Percentiles rank a stretch among this genome's conserved stretches.
Conservation (phyloP, 1,140 invertebrate genomes). For the Drosophila dunni region DNA sequence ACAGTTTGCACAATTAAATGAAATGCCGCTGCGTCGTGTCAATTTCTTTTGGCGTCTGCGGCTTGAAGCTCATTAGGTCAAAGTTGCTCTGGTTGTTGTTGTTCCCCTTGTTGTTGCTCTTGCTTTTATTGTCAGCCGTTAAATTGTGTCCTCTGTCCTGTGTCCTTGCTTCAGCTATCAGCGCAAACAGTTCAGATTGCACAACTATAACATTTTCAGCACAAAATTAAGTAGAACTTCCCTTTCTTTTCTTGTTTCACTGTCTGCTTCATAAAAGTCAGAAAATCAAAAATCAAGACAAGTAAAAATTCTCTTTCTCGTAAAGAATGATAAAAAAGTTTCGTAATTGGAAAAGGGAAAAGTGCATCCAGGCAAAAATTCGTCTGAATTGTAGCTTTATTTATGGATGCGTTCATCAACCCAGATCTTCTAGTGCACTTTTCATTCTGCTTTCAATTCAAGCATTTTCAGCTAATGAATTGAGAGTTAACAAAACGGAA, state of each 20-base stretch:
- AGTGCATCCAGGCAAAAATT: slow-evolving; percentile 49
- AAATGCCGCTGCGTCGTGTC: slow-evolving; percentile 53
- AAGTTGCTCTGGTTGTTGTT: slow-evolving; percentile 1
- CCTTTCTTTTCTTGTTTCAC: not conserved
- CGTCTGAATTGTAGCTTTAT: slow-evolving; percentile 11
- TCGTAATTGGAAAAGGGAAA: slow-evolving; percentile 67
- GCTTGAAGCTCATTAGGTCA: slow-evolving; percentile 67
- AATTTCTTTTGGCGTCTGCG: slow-evolving; percentile 57
- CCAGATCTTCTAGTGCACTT: slow-evolving; percentile 32
- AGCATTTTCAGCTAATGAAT: slow-evolving; percentile 43
- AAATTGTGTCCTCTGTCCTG: slow-evolving; percentile 40
- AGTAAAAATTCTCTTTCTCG: not conserved
- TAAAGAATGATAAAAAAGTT: slow-evolving; percentile 45
- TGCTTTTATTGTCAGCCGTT: slow-evolving; percentile 56
- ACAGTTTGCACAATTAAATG: slow-evolving; percentile 57
- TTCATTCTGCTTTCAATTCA: slow-evolving; percentile 27
- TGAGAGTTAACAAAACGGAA: slow-evolving; percentile 33
- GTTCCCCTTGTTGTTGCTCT: slow-evolving; percentile 3
- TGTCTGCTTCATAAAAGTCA: not conserved
- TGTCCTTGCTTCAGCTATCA: slow-evolving; percentile 25
- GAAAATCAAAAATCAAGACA: slow-evolving; percentile 13
- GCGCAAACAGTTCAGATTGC: slow-evolving; percentile 18
- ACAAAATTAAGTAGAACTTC: not conserved
- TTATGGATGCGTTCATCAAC: slow-evolving; percentile 12
- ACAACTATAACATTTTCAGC: not conserved